A percentile compares a stretch with the other conserved stretches of the same genome.
Conservation (phyloP, 2,888 invertebrate genomes). For the Microctonus hyperodae region DNA sequence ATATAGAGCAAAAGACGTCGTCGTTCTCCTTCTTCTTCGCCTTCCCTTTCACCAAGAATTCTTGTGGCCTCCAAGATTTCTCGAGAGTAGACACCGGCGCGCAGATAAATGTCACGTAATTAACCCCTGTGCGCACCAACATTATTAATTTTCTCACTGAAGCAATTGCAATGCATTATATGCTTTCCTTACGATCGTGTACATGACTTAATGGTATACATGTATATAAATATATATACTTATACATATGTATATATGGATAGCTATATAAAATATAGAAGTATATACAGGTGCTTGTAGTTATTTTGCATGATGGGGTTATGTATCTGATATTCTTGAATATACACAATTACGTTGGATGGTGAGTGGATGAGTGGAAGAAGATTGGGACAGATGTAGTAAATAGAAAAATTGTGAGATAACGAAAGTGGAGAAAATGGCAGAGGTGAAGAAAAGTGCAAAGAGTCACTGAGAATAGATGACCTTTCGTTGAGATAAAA, state of each 20-base stretch:
- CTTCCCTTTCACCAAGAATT: slow-evolving; percentile 40
- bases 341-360: background rate
- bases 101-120: slow-evolving; percentile 59
- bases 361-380: background rate
- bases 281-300: too few relatives aligned
- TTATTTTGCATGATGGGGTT: background rate
- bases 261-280: too few relatives aligned
- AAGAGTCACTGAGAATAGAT: background rate
- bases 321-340: background rate
- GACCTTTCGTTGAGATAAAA: slow-evolving; percentile 8
- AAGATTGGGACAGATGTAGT: background rate
- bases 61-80: slow-evolving; percentile 52
- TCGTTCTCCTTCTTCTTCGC: background rate
- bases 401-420: background rate
- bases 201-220: background rate
- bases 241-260: too few relatives aligned
- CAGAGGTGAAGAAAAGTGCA: background rate
- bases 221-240: background rate
- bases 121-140: slow-evolving; percentile 46
- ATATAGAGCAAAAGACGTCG: background rate
- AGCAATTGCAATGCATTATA: slow-evolving; percentile 28
- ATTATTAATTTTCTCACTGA: slow-evolving; percentile 56
- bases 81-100: slow-evolving; percentile 47
- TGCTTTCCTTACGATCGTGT: background rate
- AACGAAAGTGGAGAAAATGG: background rate